Evolutionary conservation across 2,888 invertebrate genomes (phyloP), one percentile per base, ranked within the genome.

Genomic region (Alitta virens): DNA sequence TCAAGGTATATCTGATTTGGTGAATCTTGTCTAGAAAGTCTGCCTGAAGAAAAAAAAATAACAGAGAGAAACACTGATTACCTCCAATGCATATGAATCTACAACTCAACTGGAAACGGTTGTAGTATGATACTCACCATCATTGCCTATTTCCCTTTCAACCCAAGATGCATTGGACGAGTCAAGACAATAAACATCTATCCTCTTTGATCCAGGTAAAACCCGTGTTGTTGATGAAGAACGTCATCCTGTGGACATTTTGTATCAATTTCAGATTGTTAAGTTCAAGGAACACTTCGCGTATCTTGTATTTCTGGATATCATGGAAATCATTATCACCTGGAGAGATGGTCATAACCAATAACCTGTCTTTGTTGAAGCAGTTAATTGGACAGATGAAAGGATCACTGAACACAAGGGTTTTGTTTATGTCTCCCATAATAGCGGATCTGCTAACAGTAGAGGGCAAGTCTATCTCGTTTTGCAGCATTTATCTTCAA

Each of bases 401-500:
- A 1, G 51, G 21, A 27, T 59, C 59, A n/a, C 18, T 59, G 40
- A 50, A 59, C 2, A 26, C 51, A 38, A 33, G 51, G 25, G 25
- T 40, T 1, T n/a, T 25, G 23, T 59, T 51, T 33, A 33, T 27
- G 38, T 59, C 59, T 12, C 9, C 40, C 9, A 40, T 12, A 16
- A 16, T 12, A 16, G 16, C 40, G 16, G 16, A 40, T 16, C 40
- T 9, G 16, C 40, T 40, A 16, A 40, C 40, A 16, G 12, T 40
- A 40, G 40, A 40, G 40, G 40, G 40, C 40, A 16, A 16, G 40
- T 40, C 16, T 40, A 49, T 59, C 59, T 24, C 43, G 12, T 33
- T 33, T 50, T 24, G 59, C 59, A 2, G 27, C 51, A 38, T 59
- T 59, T 14, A 59, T 59, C 42, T 40, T 59, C n/a, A 59, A n/a